Percentiles rank a stretch among this genome's conserved stretches.
These are phyloP conservation scores for Coptotermes formosanus DNA, from an alignment of 1,140 invertebrate genomes.

Conservation along the genomic window DNA sequence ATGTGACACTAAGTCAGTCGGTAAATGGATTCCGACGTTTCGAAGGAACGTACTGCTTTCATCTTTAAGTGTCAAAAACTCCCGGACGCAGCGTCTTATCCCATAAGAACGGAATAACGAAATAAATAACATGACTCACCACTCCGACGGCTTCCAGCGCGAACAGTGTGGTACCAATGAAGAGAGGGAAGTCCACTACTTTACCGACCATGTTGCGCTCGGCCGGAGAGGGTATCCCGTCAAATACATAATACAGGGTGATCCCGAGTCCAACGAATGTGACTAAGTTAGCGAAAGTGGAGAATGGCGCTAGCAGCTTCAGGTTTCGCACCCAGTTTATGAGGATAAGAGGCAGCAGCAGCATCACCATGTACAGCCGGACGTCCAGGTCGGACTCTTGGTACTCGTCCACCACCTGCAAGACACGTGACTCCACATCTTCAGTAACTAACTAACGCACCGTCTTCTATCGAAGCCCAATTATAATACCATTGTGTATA, in stretches of 20 bases:
- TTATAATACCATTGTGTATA: too few species aligned
- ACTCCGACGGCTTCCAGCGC: constrained; percentile 87
- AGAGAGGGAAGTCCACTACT: constrained; percentile 62
- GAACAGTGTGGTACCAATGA: constrained; percentile 86
- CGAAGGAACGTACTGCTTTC: too few species aligned
- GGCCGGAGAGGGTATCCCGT: constrained; percentile 57
- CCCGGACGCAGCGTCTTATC: too few species aligned
- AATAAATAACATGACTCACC: constrained; percentile 51
- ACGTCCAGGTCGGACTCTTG: constrained; percentile 42
- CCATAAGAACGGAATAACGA: too few species aligned
- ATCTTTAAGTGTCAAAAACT: too few species aligned
- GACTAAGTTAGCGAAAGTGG: constrained; percentile 72
- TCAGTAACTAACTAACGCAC: too few species aligned
- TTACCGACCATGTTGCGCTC: constrained; percentile 57
- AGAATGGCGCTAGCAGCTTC: constrained; percentile 78
- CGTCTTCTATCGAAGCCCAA: too few species aligned
- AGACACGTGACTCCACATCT: background rate
- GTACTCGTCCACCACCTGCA: constrained; percentile 51
- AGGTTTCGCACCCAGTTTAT: constrained; percentile 75
- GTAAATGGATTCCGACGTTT: too few species aligned
- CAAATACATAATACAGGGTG: constrained; percentile 66
- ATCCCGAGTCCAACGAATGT: constrained; percentile 69
- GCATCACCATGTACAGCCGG: constrained; percentile 58
- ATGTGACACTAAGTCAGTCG: too few species aligned
- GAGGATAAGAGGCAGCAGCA: constrained; percentile 66